Evolutionary conservation across 2,113 vertebrate genomes (phyloP).

Genomic region (Lamprotornis superbus): DNA sequence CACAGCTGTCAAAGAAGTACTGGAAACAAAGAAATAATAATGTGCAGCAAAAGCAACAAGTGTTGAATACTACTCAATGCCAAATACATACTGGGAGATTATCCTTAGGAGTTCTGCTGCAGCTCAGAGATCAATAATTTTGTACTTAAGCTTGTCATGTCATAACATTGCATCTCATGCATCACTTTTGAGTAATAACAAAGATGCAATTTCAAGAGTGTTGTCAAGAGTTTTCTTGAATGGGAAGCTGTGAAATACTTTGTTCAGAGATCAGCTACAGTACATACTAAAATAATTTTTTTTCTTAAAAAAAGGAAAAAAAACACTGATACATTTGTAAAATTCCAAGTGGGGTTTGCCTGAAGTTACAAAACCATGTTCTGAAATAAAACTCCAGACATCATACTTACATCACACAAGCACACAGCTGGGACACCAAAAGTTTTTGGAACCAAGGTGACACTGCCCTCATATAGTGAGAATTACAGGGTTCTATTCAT

Average conservation of each 20-base stretch:
- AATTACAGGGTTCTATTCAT: neutral
- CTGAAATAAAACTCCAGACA: neutral
- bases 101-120: neutral
- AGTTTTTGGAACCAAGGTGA: neutral
- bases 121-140: conserved; percentile 16
- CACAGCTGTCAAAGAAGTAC: neutral
- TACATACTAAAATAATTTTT: neutral
- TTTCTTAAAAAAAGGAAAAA: neutral
- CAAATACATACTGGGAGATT: neutral
- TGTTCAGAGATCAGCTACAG: neutral
- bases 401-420: accelerated
- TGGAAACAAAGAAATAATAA: neutral
- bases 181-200: neutral
- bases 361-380: neutral
- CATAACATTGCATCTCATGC: neutral
- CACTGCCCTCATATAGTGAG: neutral
- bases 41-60: neutral
- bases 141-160: neutral
- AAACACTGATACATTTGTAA: neutral
- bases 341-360: neutral
- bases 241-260: neutral
- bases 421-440: neutral
- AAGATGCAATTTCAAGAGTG: neutral
- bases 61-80: neutral
- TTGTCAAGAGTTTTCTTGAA: neutral